Base-by-base conservation (phyloP, 2,797 vertebrate genomes). In the Sebastes elongatus region DNA sequence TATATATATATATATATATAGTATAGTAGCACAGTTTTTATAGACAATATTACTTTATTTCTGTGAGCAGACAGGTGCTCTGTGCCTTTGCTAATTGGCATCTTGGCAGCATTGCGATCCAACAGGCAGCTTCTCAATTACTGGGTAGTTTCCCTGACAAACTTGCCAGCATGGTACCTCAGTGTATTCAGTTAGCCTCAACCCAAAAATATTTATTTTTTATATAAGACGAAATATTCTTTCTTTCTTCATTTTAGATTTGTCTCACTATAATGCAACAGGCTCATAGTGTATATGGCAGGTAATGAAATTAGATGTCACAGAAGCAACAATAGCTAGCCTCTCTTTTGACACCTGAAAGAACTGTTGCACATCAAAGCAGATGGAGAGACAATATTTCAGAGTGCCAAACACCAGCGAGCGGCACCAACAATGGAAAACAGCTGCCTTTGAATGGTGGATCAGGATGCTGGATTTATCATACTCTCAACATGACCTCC, bases 401-500 rank as follows among this genome's bases (percentile, higher is more conserved):
- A 61, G 62, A n/a, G 55, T 10, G 59, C 49, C 73, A 71, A 82
- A 68, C 69, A 82, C 84, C 61, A 56, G 64, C 20, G 32, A 86
- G 78, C 62, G 81, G 78, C 71, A 73, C n/a, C 86, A 77, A 78
- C 81, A 77, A 80, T 27, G 77, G 61, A 74, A 84, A 86, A 64
- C 66, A 78, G 76, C 67, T 74, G 74, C 56, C 76, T 86, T 32
- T 86, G 85, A 90, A 85, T 76, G 71, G 70, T 60, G 84, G 82
- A 89, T 89, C 81, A 77, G 67, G 76, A 88, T 68, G 83, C 73
- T 77, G 80, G 91, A 92, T 95, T 90, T 90, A 91, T 92, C 84
- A 77, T 81, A 87, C 88, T 89, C 89, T 92, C 89, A 82, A 88
- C 87, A 85, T 72, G 88, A 89, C 86, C 88, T 83, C 80, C 81